Conservation (phyloP, 2,888 invertebrate genomes). For the Panorpa germanica region DNA sequence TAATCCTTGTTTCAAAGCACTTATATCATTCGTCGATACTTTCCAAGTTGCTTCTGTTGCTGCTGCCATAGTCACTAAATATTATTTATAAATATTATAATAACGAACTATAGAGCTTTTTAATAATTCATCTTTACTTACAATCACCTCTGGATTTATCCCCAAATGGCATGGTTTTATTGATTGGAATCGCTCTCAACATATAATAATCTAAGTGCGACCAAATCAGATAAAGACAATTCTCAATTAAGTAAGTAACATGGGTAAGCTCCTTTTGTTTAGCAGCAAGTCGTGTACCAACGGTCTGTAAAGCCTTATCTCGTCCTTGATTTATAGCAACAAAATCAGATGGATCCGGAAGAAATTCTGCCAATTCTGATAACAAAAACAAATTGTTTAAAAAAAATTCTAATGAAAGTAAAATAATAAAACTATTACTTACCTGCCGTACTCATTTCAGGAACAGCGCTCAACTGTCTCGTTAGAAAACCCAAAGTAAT, state of each 20-base stretch:
- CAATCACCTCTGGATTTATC: slow-evolving; percentile 11
- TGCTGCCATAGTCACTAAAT: slow-evolving; percentile 23
- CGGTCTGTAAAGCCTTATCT: no score
- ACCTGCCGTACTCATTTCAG: slow-evolving; percentile 30
- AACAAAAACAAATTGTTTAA: no score
- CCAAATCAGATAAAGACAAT: slow-evolving; percentile 58
- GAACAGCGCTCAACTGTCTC: slow-evolving; percentile 26
- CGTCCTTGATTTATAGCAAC: slow-evolving; percentile 18
- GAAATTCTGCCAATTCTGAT: slow-evolving; percentile 33
- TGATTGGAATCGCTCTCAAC: slow-evolving; percentile 33
- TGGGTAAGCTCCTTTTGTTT: slow-evolving; percentile 39
- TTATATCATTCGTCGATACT: slow-evolving; percentile 37
- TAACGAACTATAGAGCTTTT: slow-evolving; percentile 4
- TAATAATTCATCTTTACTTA: slow-evolving; percentile 6
- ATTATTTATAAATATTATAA: slow-evolving; percentile 4
- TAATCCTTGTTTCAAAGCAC: slow-evolving; percentile 49
- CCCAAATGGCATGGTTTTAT: slow-evolving; percentile 16
- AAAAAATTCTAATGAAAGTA: neutral
- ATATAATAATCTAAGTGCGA: slow-evolving; percentile 55
- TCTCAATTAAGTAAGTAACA: slow-evolving; percentile 46
- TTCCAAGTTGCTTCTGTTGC: slow-evolving; percentile 32
- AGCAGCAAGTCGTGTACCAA: slow-evolving; percentile 29
- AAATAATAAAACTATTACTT: slow-evolving; percentile 11
- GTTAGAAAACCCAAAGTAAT: slow-evolving; percentile 27
- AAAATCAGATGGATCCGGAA: slow-evolving; percentile 19